Conservation (phyloP, 1,140 invertebrate species). For the Popillia japonica region DNA sequence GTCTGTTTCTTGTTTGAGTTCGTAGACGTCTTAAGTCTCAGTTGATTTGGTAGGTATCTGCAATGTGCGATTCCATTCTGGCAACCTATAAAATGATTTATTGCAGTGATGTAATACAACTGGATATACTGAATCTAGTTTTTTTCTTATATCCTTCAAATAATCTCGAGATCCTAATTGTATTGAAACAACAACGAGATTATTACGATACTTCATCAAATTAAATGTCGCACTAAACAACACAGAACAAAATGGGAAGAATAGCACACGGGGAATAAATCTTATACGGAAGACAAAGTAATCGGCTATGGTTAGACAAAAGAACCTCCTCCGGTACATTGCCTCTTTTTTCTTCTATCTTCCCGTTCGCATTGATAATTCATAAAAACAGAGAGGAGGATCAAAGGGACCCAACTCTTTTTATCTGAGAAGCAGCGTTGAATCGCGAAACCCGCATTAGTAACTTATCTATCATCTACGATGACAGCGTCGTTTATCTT, state of each 20-base stretch:
- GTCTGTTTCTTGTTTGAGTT: slow-evolving; percentile 12
- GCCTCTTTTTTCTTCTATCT: not conserved
- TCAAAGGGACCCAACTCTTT: slow-evolving; percentile 27
- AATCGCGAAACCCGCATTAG: slow-evolving; percentile 32
- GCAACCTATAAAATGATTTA: no score
- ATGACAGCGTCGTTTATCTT: slow-evolving; percentile 33
- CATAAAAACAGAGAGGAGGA: slow-evolving; percentile 17
- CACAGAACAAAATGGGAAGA: not conserved
- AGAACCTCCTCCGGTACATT: slow-evolving; percentile 22
- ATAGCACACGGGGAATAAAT: slow-evolving; percentile 7
- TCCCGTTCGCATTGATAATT: slow-evolving; percentile 17
- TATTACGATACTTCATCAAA: not conserved
- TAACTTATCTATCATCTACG: slow-evolving; percentile 35
- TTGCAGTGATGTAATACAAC: no score
- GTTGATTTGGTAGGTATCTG: not conserved
- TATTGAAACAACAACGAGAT: not conserved
- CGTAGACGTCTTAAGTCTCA: not conserved
- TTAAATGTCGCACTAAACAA: not conserved
- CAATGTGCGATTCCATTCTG: no score
- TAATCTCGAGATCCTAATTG: not conserved
- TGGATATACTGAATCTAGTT: no score
- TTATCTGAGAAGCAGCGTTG: slow-evolving; percentile 1
- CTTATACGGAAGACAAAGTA: slow-evolving; percentile 15
- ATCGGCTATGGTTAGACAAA: not conserved
- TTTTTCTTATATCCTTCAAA: no score